Evolutionary conservation across 1,140 invertebrate species (phyloP).

Genomic region (Drosophila ogumai): DNA sequence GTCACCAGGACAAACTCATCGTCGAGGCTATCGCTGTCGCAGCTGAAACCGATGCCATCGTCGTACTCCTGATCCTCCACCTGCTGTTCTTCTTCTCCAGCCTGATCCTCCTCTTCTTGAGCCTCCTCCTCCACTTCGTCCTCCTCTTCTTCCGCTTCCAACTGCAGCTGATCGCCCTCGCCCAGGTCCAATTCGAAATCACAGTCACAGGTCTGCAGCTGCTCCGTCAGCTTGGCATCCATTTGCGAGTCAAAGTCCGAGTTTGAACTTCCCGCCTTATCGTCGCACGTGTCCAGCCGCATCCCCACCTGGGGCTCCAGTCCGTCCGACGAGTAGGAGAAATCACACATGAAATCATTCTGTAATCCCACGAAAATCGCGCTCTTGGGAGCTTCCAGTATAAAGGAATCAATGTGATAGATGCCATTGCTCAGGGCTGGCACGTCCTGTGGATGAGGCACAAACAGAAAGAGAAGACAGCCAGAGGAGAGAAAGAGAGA

Average conservation of each 20-base stretch:
- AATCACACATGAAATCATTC: constrained; percentile 74
- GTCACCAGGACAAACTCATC: constrained; percentile 58
- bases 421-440: constrained; percentile 72
- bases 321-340: constrained; percentile 49
- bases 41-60: constrained; percentile 77
- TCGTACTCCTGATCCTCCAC: constrained; percentile 63
- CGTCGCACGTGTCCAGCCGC: constrained; percentile 4
- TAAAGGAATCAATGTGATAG: constrained; percentile 84
- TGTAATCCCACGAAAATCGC: constrained; percentile 84
- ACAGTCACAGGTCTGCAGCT: constrained; percentile 49
- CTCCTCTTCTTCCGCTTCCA: constrained; percentile 3
- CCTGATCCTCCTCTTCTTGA: constrained; percentile 8
- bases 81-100: background rate
- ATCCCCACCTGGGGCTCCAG: constrained; percentile 5
- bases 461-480: constrained; percentile 61
- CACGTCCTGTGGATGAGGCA: constrained; percentile 79
- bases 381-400: constrained; percentile 80
- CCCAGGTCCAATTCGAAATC: constrained; percentile 51
- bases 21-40: constrained; percentile 68
- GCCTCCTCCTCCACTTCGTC: background rate
- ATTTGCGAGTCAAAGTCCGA: constrained; percentile 29
- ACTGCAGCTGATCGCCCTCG: constrained; percentile 1
- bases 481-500: constrained; percentile 57
- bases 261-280: constrained; percentile 15
- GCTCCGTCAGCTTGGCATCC: constrained; percentile 19